These are phyloP conservation scores for Rotaria socialis DNA, from an alignment of 2,888 invertebrate species.

Conservation along the genomic window DNA sequence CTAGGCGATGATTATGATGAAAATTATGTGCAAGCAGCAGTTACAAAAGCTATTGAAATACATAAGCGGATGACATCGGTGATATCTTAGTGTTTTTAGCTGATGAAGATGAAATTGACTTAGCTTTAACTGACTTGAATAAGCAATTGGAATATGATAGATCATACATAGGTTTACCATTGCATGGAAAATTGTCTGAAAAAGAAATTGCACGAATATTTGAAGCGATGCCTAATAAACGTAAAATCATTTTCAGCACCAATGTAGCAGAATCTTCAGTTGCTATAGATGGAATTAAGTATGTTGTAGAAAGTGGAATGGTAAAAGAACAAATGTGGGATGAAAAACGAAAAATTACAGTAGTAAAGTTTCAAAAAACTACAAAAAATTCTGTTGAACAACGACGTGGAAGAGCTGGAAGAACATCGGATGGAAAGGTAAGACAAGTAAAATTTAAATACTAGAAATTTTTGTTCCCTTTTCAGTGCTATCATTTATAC, in stretches of 20 bases:
- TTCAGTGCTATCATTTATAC: slow-evolving; percentile 56
- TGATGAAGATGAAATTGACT: slow-evolving; percentile 54
- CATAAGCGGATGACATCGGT: slow-evolving; percentile 51
- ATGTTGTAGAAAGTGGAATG: slow-evolving; percentile 59
- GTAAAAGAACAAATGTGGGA: slow-evolving; percentile 57
- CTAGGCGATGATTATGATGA: slow-evolving; percentile 45
- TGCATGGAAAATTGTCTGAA: slow-evolving; percentile 54
- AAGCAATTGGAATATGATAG: slow-evolving; percentile 47
- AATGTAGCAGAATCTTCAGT: slow-evolving; percentile 60
- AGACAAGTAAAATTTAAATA: background rate
- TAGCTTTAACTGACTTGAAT: slow-evolving; percentile 50
- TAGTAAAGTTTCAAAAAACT: slow-evolving; percentile 51
- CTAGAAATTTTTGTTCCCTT: background rate
- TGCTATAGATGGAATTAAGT: slow-evolving; percentile 58
- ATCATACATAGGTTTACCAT: slow-evolving; percentile 61
- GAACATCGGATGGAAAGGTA: slow-evolving; percentile 54
- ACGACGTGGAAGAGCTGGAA: slow-evolving; percentile 59
- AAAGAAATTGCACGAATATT: slow-evolving; percentile 56
- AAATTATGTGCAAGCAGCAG: slow-evolving; percentile 51
- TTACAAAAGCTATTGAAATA: slow-evolving; percentile 52
- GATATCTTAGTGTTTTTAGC: slow-evolving; percentile 60
- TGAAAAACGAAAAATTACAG: slow-evolving; percentile 52
- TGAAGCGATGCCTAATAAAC: slow-evolving; percentile 49
- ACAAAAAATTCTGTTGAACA: slow-evolving; percentile 58
- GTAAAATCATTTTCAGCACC: slow-evolving; percentile 59